Evolutionary conservation across 2,113 vertebrate species (phyloP), one percentile per base, ranked within the genome.

Genomic region (Salvelinus fontinalis): DNA sequence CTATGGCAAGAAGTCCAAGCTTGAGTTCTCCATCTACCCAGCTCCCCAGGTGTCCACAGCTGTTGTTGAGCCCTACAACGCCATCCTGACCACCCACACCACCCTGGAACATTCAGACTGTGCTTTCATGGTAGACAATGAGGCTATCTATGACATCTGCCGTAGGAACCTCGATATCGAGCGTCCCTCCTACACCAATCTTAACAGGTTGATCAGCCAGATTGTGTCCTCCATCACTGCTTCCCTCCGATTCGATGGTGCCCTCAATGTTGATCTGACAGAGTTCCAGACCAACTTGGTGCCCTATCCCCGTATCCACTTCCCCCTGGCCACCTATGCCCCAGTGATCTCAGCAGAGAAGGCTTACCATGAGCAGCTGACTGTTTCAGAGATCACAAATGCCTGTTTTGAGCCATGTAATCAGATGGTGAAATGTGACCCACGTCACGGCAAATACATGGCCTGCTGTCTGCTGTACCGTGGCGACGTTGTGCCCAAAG

Each of bases 21-120:
- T 97, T 9, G 96, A 97, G 85, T 97, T 97, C 85, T 95, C 96
- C 75, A 94, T 97, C 88, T 97, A 97, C 79, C 97, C 96, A 0
- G 96, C 96, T 68, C 90, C 89, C 69, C 91, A 91, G 74, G 90
- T 90, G 66, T 86, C 84, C 44, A 86, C 84, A n/a, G 84, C 84
- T 76, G 84, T 86, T 66, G 84, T 86, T 57, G 84, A 86, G 69
- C 84, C 84, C 51, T 86, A 86, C 79, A 86, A 86, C 60, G 8
- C 84, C 60, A 79, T 86, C 60, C 77, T 86, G 72, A 86, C 88
- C 27, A 86, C 86, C 14, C 89, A 93, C 87, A 92, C 92, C 77
- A 93, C 91, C 65, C 79, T 95, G 83, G 94, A 94, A 77, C 94
- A 94, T 80, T 92, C 92, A 2, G 92, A 93, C 70, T 93, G 90